phyloP scores from a whole-genome alignment of 2,113 vertebrate genomes.

The Crotophaga sulcirostris region DNA sequence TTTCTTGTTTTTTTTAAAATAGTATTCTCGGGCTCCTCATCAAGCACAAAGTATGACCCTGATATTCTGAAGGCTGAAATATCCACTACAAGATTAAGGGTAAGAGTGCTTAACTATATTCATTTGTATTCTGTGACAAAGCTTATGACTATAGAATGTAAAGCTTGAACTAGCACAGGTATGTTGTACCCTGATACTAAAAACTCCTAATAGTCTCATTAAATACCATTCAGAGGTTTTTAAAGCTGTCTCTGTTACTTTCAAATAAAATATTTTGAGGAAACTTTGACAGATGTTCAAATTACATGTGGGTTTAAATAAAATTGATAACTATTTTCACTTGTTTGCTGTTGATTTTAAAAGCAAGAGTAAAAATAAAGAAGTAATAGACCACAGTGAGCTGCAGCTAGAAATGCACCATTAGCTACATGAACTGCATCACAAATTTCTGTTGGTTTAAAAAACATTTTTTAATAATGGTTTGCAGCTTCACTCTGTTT shows the following conservation, averaged over 20 bases:
- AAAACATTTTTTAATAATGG: not conserved
- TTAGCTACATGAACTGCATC: not conserved
- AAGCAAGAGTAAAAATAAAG: not conserved
- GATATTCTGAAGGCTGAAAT: constrained; percentile 89
- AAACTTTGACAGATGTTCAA: not conserved
- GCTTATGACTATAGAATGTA: not conserved
- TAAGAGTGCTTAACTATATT: constrained; percentile 60
- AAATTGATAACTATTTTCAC: not conserved
- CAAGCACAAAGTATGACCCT: constrained; percentile 87
- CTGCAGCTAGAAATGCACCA: not conserved
- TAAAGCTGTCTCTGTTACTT: not conserved
- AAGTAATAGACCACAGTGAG: not conserved
- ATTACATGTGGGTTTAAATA: not conserved
- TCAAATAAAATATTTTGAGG: not conserved
- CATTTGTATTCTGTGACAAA: not conserved
- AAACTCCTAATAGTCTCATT: not conserved
- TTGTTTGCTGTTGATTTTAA: not conserved
- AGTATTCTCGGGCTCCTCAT: constrained; percentile 88
- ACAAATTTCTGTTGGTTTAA: not conserved
- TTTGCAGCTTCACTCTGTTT: not conserved
- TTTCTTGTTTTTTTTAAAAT: constrained; percentile 11
- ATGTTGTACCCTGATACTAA: not conserved
- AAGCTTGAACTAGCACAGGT: not conserved
- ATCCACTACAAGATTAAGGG: constrained; percentile 86
- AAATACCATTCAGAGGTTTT: not conserved